Evolutionary conservation across 2,113 vertebrate species (phyloP).

Genomic region (Bos javanicus): DNA sequence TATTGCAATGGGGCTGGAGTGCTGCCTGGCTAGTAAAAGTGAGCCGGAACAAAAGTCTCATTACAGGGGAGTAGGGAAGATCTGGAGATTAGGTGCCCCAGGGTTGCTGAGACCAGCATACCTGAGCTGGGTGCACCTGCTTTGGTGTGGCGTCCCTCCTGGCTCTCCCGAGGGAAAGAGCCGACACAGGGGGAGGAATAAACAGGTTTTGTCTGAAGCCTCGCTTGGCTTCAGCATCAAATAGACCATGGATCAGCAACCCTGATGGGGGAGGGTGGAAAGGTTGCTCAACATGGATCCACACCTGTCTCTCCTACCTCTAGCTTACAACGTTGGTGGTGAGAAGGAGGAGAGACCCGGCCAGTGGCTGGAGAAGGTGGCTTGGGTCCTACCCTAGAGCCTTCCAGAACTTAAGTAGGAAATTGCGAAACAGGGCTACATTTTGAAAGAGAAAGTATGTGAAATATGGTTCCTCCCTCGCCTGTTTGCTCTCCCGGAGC

Average conservation of each 20-base stretch:
- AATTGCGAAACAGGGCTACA: conserved; percentile 69
- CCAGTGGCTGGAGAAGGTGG: conserved; percentile 48
- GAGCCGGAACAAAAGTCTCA: conserved; percentile 32
- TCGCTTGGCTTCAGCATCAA: neutral
- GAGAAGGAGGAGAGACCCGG: neutral
- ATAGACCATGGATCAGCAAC: neutral
- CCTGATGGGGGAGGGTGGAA: neutral
- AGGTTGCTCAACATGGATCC: neutral
- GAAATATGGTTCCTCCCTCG: conserved; percentile 75
- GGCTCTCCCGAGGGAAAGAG: neutral
- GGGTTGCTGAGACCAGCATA: neutral
- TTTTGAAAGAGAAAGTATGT: conserved; percentile 78
- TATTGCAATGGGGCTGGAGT: neutral
- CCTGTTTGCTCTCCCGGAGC: conserved; percentile 51
- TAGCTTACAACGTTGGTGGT: neutral
- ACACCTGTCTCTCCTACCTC: neutral
- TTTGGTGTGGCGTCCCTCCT: neutral
- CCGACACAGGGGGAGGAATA: neutral
- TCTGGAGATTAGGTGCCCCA: neutral
- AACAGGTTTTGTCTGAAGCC: neutral
- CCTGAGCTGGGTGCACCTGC: conserved; percentile 49
- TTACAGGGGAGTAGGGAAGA: neutral
- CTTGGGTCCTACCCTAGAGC: conserved; percentile 57
- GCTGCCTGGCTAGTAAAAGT: neutral
- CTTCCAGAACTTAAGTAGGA: conserved; percentile 74